Evolutionary conservation across 2,888 invertebrate genomes (phyloP), one percentile per base, ranked within the genome.

Genomic region (Patella pellucida): DNA sequence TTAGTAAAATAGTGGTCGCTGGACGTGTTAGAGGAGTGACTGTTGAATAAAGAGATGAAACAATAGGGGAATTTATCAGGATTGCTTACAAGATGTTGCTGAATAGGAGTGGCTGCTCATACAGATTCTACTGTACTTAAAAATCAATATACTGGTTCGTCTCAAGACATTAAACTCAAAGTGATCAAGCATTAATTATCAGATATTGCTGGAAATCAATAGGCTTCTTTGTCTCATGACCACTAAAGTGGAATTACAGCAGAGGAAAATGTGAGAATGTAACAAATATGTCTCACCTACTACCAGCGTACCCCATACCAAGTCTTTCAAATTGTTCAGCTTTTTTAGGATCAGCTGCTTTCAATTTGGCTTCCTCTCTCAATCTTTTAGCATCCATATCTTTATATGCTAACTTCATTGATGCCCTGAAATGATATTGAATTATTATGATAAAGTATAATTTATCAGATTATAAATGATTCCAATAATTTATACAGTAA

Each of bases 321-420:
- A 99, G 94, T 72, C 99, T 93, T 91, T 98, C 98, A 86, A 95
- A 93, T 91, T 97, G 96, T 82, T 95, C 94, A 3, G 96, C 96
- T 91, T 96, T 97, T 80, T 94, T 93, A 0, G 96, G 95, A 92
- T 97, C 95, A 76, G 94, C 91, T 69, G 93, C 93, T 87, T 94
- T 94, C 76, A 95, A 86, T 89, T 94, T 94, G 75, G 95, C 95
- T 84, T 95, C 95, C 79, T 95, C 93, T 85, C 94, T 94, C 81
- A 91, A 90, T 79, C 94, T 80, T 74, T 90, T 87, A 23, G 88
- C 68, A 77, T 85, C 87, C 85, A 90, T 85, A 76, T 90, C 89
- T 80, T 90, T 84, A 81, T 91, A 91, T 1, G 90, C 91, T 41
- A 91, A 83, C 75, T 89, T 85, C 88, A 90, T 87, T 16, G 85